Base-by-base conservation (phyloP, 2,888 invertebrate genomes). In the Teleogryllus oceanicus region DNA sequence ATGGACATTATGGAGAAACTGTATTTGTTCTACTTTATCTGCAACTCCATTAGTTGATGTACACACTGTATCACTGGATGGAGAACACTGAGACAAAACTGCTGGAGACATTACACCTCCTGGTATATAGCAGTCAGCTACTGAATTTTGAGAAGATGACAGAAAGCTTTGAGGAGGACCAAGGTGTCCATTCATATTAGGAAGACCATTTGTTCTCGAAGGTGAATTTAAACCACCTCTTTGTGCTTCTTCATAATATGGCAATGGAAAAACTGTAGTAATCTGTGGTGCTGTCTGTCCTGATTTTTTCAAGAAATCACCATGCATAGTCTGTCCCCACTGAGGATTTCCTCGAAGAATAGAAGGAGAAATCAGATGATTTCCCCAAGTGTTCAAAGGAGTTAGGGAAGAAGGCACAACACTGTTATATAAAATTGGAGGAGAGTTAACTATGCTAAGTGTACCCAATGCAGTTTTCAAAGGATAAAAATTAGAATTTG, bases 1-100 rank as follows among this genome's bases (percentile, higher is more conserved):
- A 85, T 91, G 90, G 8, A 90, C 90, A 84, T 90, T 90, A 83
- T 89, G 90, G 79, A 90, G 86, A 85, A 90, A 90, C 84, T 90
- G 90, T 82, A 90, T 89, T 80, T 88, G 85, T 80, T 89, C 89
- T 82, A 89, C 87, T 12, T 89, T 81, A 62, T 81, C 79, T 13
- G 49, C 75, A 12, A 49, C 51, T 21, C 74, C 74, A 18, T 50
- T 49, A n/a, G 49, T 13, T 74, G 75, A 49, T n/a, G 74, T 50
- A 37, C 37, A 37, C 37, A 37, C 37, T 37, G 37, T 37, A 21
- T 78, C 20, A 13, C 20, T 78, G 49, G 50, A 20, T 49, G 24
- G 37, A n/a, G 75, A 75, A 75, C 24, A 37, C 21, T 74, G 80
- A 24, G 50, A 50, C 13, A 76, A 78, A 2, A 74, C 21, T 16